Conservation (phyloP, 1,140 invertebrate genomes). For the Nomia melanderi region DNA sequence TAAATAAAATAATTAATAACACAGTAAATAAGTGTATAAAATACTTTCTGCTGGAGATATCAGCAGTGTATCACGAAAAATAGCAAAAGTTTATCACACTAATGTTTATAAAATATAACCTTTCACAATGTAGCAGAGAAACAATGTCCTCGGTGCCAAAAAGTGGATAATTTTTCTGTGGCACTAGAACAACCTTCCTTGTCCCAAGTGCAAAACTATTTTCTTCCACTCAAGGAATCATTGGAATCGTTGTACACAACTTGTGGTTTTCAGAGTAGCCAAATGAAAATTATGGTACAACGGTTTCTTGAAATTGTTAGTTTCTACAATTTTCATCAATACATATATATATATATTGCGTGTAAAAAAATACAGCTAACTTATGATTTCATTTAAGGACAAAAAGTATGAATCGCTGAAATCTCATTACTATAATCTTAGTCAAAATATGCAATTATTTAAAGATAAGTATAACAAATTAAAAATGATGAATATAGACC, state of each 20-base stretch:
- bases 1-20: too few species aligned
- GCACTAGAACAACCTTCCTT: slow-evolving; percentile 32
- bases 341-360: too few species aligned
- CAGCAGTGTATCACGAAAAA: too few species aligned
- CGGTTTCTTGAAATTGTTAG: slow-evolving; percentile 45
- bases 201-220: slow-evolving; percentile 26
- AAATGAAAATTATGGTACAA: slow-evolving; percentile 32
- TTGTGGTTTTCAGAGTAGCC: slow-evolving; percentile 18
- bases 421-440: background rate
- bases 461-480: slow-evolving; percentile 18
- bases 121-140: slow-evolving; percentile 30
- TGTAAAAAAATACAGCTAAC: background rate
- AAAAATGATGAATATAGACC: slow-evolving; percentile 8
- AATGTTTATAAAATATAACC: background rate
- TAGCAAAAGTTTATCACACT: background rate
- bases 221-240: slow-evolving; percentile 22
- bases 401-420: slow-evolving; percentile 52
- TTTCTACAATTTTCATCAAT: background rate
- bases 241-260: slow-evolving; percentile 26
- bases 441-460: background rate
- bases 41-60: too few species aligned
- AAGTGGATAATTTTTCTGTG: background rate
- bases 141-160: slow-evolving; percentile 46
- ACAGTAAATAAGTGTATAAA: too few species aligned
- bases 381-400: slow-evolving; percentile 38